Base-by-base conservation (phyloP, 2,113 vertebrate species). In the Alligator sinensis region DNA sequence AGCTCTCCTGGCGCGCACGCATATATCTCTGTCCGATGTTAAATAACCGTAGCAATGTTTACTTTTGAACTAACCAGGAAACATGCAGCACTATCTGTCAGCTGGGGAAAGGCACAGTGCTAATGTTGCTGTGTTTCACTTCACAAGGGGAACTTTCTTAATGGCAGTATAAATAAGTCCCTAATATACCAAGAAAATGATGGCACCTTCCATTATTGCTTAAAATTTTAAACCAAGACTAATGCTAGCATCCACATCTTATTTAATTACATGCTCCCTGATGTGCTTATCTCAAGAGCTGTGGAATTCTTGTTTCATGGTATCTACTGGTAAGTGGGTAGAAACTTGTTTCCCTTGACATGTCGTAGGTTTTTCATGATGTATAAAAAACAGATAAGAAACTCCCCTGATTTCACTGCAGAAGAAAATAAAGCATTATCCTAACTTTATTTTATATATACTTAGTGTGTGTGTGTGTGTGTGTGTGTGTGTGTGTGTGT, bases 401-500 rank as follows among this genome's bases (percentile, higher is more conserved):
- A 64, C 5, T 64, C 61, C 63, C 72, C 84, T 81, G 88, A 3
- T 8, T 0, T 0, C 2, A 5, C 38, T 7, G 2, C 34, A 14
- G 84, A 64, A 78, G 60, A 90, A 78, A 93, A 89, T 59, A 2
- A 21, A 66, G 77, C 82, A 3, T 87, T 95, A 83, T 94, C 34
- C 54, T 76, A 55, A 25, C 47, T 10, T 1, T 24, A 16, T 21
- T 27, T 14, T 16, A 2, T 30, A 15, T 4, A 0, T 90, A 88
- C 88, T 79, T 92, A 86, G 54, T 21, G 34, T 57, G 85, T 58
- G 61, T 60, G 16, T 0, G 11, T 2, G n/a, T 72, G 60, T 3
- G n/a, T 72, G 60, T 3, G 85, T 0, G 15, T 34, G 34, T 34
- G 34, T 34, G 34, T 34, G 34, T 34, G 34, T 4, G 34, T 0